A percentile compares a stretch with the other conserved stretches of the same genome.
These are phyloP conservation scores for Gerris buenoi DNA, from an alignment of 1,140 invertebrate genomes.

Conservation along the genomic window DNA sequence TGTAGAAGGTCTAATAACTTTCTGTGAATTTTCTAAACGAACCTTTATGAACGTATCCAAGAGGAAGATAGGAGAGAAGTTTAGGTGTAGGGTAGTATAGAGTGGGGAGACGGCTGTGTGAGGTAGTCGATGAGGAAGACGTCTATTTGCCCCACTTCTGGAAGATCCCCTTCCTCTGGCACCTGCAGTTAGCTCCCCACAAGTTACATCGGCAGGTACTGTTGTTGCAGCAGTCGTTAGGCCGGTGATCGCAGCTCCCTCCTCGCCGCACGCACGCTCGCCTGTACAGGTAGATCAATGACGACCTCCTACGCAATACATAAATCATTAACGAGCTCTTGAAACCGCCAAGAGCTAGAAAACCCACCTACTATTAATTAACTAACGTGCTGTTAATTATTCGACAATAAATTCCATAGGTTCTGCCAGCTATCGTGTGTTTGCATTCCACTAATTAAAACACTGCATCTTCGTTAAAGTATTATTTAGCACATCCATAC, in stretches of 20 bases:
- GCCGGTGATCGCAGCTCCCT: conserved; percentile 68
- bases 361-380: too few relatives aligned
- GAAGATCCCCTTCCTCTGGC: conserved; percentile 63
- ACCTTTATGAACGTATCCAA: neutral
- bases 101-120: too few relatives aligned
- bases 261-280: conserved; percentile 63
- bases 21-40: neutral
- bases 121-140: neutral
- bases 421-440: too few relatives aligned
- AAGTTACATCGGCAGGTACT: conserved; percentile 77
- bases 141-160: conserved; percentile 1
- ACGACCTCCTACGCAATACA: neutral
- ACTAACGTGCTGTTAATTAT: too few relatives aligned
- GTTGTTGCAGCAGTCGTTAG: conserved; percentile 71
- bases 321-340: neutral
- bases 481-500: too few relatives aligned
- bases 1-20: too few relatives aligned
- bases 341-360: too few relatives aligned
- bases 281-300: conserved; percentile 33
- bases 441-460: too few relatives aligned
- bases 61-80: neutral
- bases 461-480: too few relatives aligned
- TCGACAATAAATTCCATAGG: too few relatives aligned
- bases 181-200: conserved; percentile 79
- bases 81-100: neutral